These are phyloP conservation scores for Calyptommatus sinebrachiatus DNA, from an alignment of 2,113 vertebrate genomes.

Conservation along the genomic window DNA sequence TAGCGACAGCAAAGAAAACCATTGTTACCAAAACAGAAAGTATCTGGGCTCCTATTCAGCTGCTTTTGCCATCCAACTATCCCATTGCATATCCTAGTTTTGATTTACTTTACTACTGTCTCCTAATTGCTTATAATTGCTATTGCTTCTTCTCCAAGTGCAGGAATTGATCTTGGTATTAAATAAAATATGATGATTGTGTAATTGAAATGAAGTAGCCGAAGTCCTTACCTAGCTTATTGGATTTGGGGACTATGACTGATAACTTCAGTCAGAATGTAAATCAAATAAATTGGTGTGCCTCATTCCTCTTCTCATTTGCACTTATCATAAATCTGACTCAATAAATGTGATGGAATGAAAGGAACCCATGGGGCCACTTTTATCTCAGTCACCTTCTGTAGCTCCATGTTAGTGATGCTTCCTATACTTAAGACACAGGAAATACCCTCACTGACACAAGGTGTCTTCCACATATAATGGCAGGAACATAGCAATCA, in stretches of 20 bases:
- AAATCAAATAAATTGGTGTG: constrained; percentile 58
- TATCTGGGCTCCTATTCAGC: constrained; percentile 32
- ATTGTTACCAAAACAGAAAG: constrained; percentile 15
- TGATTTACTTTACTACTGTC: constrained; percentile 65
- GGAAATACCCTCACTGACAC: neutral
- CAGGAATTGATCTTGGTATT: constrained; percentile 67
- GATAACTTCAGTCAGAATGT: constrained; percentile 68
- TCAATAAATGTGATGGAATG: constrained; percentile 27
- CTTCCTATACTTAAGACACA: fast-evolving
- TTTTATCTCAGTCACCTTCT: neutral
- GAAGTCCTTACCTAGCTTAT: constrained; percentile 60
- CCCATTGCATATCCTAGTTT: constrained; percentile 47
- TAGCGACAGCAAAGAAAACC: constrained; percentile 16
- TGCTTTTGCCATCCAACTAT: constrained; percentile 43
- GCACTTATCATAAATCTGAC: neutral
- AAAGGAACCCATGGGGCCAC: neutral
- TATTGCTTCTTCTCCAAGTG: constrained; percentile 68
- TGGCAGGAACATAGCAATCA: too few relatives aligned
- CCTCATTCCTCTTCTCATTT: constrained; percentile 6
- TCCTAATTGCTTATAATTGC: constrained; percentile 65
- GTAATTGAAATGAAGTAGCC: constrained; percentile 67
- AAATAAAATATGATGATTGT: constrained; percentile 68
- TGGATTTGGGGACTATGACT: constrained; percentile 62
- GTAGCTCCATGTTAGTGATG: neutral
- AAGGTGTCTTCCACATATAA: too few relatives aligned